Conservation (phyloP, 1,140 invertebrate genomes). For the Mylabris phalerata region DNA sequence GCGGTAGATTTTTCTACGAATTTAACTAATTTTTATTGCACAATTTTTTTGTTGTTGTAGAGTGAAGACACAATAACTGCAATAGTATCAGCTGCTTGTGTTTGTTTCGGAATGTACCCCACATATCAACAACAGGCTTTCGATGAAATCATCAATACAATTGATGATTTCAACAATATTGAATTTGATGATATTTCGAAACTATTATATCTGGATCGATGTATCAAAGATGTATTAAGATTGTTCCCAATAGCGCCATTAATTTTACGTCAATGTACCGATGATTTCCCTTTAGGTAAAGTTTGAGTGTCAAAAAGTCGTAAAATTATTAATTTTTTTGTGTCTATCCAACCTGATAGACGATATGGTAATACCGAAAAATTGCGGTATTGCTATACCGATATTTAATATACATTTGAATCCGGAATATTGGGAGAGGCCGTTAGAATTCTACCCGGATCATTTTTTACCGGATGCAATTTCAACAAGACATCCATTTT, state of each 20-base stretch:
- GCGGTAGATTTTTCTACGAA: slow-evolving; percentile 11
- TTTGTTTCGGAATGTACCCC: background rate
- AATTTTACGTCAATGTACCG: background rate
- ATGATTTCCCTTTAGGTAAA: slow-evolving; percentile 30
- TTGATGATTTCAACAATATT: background rate
- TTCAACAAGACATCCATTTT: slow-evolving; percentile 44
- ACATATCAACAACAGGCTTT: background rate
- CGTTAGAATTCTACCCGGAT: slow-evolving; percentile 55
- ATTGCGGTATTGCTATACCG: background rate
- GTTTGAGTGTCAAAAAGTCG: background rate
- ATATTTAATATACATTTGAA: background rate
- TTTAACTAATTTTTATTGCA: background rate
- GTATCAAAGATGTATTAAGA: slow-evolving; percentile 14
- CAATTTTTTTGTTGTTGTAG: background rate
- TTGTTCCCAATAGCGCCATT: slow-evolving; percentile 12
- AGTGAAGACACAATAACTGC: background rate
- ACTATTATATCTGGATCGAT: slow-evolving; percentile 13
- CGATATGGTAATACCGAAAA: background rate
- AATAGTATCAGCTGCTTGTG: background rate
- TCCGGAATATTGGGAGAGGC: slow-evolving; percentile 9
- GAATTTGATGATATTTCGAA: background rate
- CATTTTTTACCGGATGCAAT: slow-evolving; percentile 55
- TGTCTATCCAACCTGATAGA: background rate
- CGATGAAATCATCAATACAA: background rate
- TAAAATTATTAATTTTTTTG: background rate